phyloP scores from a whole-genome alignment of 2,888 invertebrate genomes.

The Hirtodrosophila trivittata region DNA sequence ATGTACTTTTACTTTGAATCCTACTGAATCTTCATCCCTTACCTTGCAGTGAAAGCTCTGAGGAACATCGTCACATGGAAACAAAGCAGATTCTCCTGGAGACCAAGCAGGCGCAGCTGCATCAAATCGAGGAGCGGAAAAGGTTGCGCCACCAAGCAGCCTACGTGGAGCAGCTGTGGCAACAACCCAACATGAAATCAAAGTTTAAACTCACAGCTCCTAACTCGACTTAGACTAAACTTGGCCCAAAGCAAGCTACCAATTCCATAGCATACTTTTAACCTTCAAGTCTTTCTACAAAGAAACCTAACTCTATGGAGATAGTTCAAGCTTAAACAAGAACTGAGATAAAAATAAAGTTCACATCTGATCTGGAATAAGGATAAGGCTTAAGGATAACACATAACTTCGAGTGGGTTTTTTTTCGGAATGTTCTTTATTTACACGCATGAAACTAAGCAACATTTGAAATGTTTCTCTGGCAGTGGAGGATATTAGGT shows the following conservation, averaged over 20 bases:
- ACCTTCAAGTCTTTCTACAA: too few relatives aligned
- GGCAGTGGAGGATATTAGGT: too few relatives aligned
- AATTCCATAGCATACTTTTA: neutral
- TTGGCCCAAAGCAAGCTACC: neutral
- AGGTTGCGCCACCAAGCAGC: conserved; percentile 32
- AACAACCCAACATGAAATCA: conserved; percentile 8
- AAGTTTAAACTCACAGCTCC: neutral
- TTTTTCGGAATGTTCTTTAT: too few relatives aligned
- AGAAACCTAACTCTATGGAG: too few relatives aligned
- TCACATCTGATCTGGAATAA: too few relatives aligned
- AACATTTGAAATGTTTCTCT: too few relatives aligned
- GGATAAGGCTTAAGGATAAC: too few relatives aligned
- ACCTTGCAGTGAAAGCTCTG: conserved; percentile 51
- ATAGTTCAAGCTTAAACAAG: too few relatives aligned
- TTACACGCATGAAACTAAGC: too few relatives aligned
- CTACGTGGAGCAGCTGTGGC: conserved; percentile 50
- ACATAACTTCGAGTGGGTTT: too few relatives aligned
- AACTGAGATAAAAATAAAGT: too few relatives aligned
- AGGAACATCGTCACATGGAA: conserved; percentile 63
- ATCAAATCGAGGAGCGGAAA: conserved; percentile 62
- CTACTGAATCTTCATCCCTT: neutral
- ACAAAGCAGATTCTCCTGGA: conserved; percentile 55
- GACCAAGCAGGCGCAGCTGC: conserved; percentile 57
- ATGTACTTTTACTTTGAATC: too few relatives aligned
- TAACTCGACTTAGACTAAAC: neutral